Conservation (phyloP, 2,888 invertebrate genomes). For the Neria commutata region DNA sequence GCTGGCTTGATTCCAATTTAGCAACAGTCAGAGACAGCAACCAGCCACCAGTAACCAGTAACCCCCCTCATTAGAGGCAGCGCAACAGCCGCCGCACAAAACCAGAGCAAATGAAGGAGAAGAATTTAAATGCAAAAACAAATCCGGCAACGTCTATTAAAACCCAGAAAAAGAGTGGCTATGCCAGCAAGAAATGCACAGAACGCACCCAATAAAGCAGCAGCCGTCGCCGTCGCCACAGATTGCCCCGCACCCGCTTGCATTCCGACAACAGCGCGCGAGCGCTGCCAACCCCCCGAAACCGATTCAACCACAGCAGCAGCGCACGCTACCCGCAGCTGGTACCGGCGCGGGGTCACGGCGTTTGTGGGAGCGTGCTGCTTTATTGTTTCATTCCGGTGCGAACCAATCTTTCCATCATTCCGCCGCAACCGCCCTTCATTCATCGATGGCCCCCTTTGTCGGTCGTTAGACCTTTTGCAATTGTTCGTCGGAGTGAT, state of each 20-base stretch:
- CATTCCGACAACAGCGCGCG: background rate
- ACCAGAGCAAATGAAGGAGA: conserved; percentile 58
- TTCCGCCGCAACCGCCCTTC: background rate
- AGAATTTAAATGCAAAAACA: conserved; percentile 60
- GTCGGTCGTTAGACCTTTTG: conserved; percentile 1
- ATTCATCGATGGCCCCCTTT: background rate
- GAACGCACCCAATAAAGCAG: conserved; percentile 27
- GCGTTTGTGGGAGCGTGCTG: conserved; percentile 37
- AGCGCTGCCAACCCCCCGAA: conserved; percentile 1
- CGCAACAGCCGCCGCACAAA: conserved; percentile 11
- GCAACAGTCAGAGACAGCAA: conserved; percentile 36
- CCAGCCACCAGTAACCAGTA: conserved; percentile 16
- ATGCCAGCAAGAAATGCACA: conserved; percentile 29
- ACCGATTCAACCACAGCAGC: background rate
- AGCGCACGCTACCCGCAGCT: conserved; percentile 6
- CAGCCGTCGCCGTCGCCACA: conserved; percentile 8
- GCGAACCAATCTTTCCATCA: background rate
- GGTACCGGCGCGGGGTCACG: conserved; percentile 29
- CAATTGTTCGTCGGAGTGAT: conserved; percentile 14
- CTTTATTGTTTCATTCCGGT: conserved; percentile 33
- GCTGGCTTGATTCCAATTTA: conserved; percentile 45
- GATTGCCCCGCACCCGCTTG: conserved; percentile 23
- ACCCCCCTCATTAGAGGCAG: conserved; percentile 10
- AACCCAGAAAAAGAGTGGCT: no score
- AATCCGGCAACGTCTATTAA: conserved; percentile 37